Percentiles rank a stretch among this genome's conserved stretches.
phyloP scores from a whole-genome alignment of 2,797 vertebrate genomes.

The Orestias chungarensis region DNA sequence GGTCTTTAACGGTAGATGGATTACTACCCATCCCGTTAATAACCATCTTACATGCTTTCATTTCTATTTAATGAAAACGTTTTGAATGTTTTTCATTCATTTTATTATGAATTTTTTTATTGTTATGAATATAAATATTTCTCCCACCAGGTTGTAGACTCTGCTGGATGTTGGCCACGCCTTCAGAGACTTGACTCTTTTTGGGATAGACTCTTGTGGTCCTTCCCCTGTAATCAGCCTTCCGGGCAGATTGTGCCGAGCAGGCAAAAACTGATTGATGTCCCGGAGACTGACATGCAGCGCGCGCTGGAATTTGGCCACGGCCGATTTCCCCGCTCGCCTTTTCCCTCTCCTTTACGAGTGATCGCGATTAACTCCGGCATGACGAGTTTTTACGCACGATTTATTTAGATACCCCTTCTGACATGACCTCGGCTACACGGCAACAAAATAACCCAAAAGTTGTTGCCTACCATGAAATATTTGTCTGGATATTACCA shows the following conservation, averaged over 20 bases:
- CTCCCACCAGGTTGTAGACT: not conserved
- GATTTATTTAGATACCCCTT: conserved; percentile 38
- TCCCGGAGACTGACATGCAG: conserved; percentile 53
- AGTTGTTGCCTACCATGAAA: not conserved
- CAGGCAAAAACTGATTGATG: conserved; percentile 68
- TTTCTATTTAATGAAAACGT: not conserved
- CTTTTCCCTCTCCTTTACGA: conserved; percentile 58
- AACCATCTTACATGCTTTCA: too few relatives aligned
- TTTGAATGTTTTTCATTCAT: not conserved
- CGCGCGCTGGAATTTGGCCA: conserved; percentile 75
- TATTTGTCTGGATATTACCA: not conserved
- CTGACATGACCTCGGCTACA: not conserved
- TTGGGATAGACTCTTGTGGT: conserved; percentile 37
- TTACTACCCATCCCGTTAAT: not conserved
- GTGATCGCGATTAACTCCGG: conserved; percentile 66
- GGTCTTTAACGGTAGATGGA: not conserved
- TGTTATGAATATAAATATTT: conserved; percentile 18
- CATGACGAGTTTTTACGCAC: conserved; percentile 19
- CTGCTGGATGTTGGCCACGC: conserved; percentile 25
- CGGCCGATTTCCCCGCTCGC: conserved; percentile 64
- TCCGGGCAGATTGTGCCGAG: conserved; percentile 65
- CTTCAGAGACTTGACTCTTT: conserved; percentile 14
- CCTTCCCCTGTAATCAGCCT: conserved; percentile 46
- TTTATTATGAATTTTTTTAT: too few relatives aligned
- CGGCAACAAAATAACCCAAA: not conserved